Evolutionary conservation across 2,888 invertebrate genomes (phyloP), one percentile per base, ranked within the genome.

Genomic region (Anoplius nigerrimus): DNA sequence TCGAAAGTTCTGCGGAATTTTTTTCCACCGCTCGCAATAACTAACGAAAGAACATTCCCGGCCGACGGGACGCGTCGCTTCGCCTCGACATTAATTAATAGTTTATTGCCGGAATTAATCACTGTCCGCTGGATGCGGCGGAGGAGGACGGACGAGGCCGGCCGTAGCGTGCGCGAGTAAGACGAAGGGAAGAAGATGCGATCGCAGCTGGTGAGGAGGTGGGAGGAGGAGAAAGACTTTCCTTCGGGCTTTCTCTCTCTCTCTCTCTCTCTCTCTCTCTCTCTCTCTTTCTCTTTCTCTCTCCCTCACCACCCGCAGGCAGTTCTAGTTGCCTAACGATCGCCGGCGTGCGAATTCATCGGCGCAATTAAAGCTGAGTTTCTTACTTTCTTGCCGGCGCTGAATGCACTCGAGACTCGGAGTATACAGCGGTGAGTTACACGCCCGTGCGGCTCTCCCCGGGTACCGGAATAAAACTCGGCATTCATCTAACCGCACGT

Each of bases 61-160:
- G 20, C 22, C 20, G n/a, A n/a, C n/a, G 21, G 2, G 11, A 34
- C 52, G 63, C 66, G 62, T 55, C 20, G 20, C 46, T 59, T 61
- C 21, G 21, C 16, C 46, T 61, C 18, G 72, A 70, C 74, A 46
- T 62, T 75, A 66, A 74, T 66, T 70, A 66, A 75, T 74, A 68
- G 74, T 67, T 74, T 67, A 74, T 72, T 62, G 62, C 63, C 20
- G 11, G 62, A 58, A 75, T 74, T 72, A 72, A 72, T 75, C 67
- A 57, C 67, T 45, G 21, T 6, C 54, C 46, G 54, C 46, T 46
- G 43, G 46, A 3, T 1, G 11, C 4, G 34, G 34, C 34, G 34
- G 6, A 1, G 6, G n/a, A n/a, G 4, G 11, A 6, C 4, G 11
- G 34, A 13, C 6, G 6, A 34, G 34, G 27, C 27, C 27, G 27